phyloP scores from a whole-genome alignment of 1,140 invertebrate genomes.

The Drosophila serrata region DNA sequence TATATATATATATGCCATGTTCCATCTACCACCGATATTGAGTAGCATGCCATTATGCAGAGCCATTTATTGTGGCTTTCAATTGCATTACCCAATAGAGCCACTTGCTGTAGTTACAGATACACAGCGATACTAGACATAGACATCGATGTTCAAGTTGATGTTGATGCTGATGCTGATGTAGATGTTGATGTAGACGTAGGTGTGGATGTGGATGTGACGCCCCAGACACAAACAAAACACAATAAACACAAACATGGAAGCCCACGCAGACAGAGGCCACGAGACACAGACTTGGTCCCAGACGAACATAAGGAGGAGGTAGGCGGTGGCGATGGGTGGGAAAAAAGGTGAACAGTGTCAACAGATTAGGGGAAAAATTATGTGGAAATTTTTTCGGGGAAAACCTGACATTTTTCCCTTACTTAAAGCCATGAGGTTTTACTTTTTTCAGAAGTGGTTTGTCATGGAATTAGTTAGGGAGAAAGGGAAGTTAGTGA shows the following conservation, averaged over 20 bases:
- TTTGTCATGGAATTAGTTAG: constrained; percentile 1
- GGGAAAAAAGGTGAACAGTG: constrained; percentile 19
- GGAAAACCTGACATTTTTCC: neutral
- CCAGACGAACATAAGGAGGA: constrained; percentile 9
- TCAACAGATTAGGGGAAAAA: constrained; percentile 3
- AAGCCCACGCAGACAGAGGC: constrained; percentile 12
- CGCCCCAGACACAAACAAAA: constrained; percentile 50
- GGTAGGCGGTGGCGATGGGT: neutral
- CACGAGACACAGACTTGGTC: constrained; percentile 17
- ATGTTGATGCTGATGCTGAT: constrained; percentile 3
- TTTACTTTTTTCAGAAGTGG: neutral
- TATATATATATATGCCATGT: constrained; percentile 33
- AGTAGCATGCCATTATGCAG: constrained; percentile 69
- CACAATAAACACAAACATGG: constrained; percentile 43
- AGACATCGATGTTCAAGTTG: constrained; percentile 25
- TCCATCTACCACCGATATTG: constrained; percentile 43
- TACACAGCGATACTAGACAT: constrained; percentile 22
- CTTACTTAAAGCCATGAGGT: neutral
- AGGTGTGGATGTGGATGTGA: constrained; percentile 10
- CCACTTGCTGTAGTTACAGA: constrained; percentile 38
- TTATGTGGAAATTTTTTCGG: neutral
- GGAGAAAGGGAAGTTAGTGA: neutral
- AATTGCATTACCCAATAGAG: constrained; percentile 53
- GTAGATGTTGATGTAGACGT: constrained; percentile 3
- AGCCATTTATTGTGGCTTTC: constrained; percentile 71